phyloP scores from a whole-genome alignment of 2,797 vertebrate species.

The Poeciliopsis infans region DNA sequence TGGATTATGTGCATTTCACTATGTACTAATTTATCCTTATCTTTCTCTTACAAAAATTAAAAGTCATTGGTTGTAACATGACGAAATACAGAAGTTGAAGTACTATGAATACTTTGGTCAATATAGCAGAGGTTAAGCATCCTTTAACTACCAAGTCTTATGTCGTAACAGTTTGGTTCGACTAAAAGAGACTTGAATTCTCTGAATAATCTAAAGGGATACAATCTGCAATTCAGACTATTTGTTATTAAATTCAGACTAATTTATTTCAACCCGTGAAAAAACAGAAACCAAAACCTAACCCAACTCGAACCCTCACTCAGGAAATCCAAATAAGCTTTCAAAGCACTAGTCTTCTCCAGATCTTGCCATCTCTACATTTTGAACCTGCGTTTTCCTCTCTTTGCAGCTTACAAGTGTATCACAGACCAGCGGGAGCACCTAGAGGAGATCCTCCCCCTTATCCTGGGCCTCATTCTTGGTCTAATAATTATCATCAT shows the following conservation, averaged over 20 bases:
- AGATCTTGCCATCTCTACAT: background rate
- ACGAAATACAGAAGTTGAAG: background rate
- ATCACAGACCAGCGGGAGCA: constrained; percentile 94
- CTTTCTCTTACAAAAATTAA: background rate
- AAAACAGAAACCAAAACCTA: background rate
- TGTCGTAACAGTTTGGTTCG: background rate
- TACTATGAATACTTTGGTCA: background rate
- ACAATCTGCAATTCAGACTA: background rate
- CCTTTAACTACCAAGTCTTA: background rate
- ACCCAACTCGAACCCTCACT: background rate
- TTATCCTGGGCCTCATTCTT: constrained; percentile 92
- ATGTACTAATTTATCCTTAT: background rate
- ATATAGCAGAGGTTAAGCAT: background rate
- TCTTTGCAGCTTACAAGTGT: constrained; percentile 85
- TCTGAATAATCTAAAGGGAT: background rate
- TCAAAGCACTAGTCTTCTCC: background rate
- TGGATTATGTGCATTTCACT: background rate
- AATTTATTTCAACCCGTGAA: background rate
- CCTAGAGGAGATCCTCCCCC: constrained; percentile 92
- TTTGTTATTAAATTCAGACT: background rate
- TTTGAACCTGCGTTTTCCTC: background rate
- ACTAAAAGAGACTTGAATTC: background rate
- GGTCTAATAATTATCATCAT: constrained; percentile 91
- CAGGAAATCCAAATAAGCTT: background rate
- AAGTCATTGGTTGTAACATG: background rate